These are phyloP conservation scores for Psittacula echo DNA, from an alignment of 2,797 vertebrate genomes.

Conservation along the genomic window DNA sequence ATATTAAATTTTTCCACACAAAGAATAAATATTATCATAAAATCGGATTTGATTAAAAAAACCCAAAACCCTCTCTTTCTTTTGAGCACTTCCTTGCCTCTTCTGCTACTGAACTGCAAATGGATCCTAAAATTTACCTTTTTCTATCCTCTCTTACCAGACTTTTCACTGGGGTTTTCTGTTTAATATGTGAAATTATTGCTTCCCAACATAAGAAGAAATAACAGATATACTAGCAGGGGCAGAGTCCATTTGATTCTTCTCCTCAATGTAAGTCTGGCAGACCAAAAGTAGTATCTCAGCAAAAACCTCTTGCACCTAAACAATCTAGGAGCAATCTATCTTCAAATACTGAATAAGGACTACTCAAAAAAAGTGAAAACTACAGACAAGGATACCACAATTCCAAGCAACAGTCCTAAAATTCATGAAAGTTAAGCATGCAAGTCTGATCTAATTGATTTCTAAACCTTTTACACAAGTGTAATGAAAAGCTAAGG, in stretches of 20 bases:
- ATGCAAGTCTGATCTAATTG: neutral
- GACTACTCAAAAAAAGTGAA: neutral
- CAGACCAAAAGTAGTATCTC: neutral
- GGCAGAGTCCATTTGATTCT: neutral
- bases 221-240: neutral
- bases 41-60: neutral
- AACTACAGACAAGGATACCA: neutral
- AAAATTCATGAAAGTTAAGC: neutral
- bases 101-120: neutral
- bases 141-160: neutral
- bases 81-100: neutral
- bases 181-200: neutral
- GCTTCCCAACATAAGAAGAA: neutral
- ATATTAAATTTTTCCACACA: slow-evolving; percentile 17
- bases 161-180: neutral
- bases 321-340: neutral
- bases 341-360: neutral
- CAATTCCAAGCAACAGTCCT: neutral
- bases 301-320: neutral
- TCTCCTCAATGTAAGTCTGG: neutral
- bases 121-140: neutral
- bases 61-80: neutral
- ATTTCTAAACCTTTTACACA: neutral
- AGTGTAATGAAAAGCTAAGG: neutral
- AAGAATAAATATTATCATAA: neutral